Evolutionary conservation across 1,140 invertebrate genomes (phyloP).

Genomic region (Sarcophaga bullata): DNA sequence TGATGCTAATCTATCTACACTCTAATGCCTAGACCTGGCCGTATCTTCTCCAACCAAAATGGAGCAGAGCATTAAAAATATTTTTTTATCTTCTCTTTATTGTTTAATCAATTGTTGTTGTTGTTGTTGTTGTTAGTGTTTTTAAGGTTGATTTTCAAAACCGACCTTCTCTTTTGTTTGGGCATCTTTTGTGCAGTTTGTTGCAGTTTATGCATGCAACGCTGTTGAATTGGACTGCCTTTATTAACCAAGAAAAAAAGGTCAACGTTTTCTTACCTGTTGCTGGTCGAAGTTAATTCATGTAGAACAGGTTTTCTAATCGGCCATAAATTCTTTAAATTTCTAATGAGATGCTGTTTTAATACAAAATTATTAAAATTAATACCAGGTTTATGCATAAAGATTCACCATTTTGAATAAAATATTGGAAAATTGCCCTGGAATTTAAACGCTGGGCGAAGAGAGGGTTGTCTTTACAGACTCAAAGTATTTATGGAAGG

Average conservation of each 20-base stretch:
- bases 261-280: conserved; percentile 38
- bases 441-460: too few relatives aligned
- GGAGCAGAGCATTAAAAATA: conserved; percentile 4
- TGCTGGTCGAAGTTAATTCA: conserved; percentile 11
- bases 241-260: neutral
- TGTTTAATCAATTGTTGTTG: neutral
- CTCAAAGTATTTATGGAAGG: too few relatives aligned
- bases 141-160: neutral
- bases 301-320: conserved; percentile 29
- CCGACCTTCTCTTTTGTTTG: neutral
- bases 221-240: neutral
- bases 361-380: too few relatives aligned
- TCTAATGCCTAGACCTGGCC: neutral
- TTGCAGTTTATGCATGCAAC: conserved; percentile 32
- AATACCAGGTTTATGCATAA: too few relatives aligned
- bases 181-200: conserved; percentile 22
- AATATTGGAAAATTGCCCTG: too few relatives aligned
- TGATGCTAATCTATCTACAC: conserved; percentile 32
- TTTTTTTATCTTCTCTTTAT: conserved; percentile 26
- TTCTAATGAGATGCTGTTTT: too few relatives aligned
- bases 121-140: neutral
- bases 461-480: too few relatives aligned
- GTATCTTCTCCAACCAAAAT: neutral
- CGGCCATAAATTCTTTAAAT: neutral
- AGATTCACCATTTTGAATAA: too few relatives aligned